Evolutionary conservation across 2,888 invertebrate genomes (phyloP), one percentile per base, ranked within the genome.

Genomic region (Troilus luridus): DNA sequence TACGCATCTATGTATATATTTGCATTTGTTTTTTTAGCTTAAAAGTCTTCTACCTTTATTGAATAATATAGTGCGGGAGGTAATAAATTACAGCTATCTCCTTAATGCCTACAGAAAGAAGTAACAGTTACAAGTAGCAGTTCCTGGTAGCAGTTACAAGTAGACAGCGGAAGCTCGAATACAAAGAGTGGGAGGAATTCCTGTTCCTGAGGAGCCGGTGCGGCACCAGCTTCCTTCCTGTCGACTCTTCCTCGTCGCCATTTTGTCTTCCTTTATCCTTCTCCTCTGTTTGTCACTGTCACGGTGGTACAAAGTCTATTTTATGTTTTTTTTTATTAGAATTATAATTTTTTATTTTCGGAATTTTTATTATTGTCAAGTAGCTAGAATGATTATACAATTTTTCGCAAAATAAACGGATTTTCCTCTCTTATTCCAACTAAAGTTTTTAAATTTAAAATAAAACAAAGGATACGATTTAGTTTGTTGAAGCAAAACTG

Each of bases 101-200:
- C 27, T 27, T 72, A 27, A 27, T 72, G 12, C 3, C 24, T 24
- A n/a, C 14, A 14, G 72, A 27, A 72, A 72, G 72, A 27, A 72
- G 24, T 12, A 72, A 27, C 14, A 3, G 72, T 72, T 27, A 21
- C 41, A 41, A 41, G 41, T 41, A 41, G 41, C 41, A 3, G 41
- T 41, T 41, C 41, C 41, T 41, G 41, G 41, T 41, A 41, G 41
- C 41, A 41, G 41, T 41, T 41, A 41, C 12, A 59, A 59, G 67
- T 67, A 6, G 67, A 67, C 67, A 9, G 21, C 12, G 72, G 72
- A 72, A 72, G 72, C 9, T 1, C 5, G 10, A 56, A 12, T 7
- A 81, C 81, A 81, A 72, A 72, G 81, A 41, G n/a, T 8, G 24
- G 14, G 11, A 54, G 81, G 81, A 81, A 81, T 81, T 81, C 81